These are phyloP conservation scores for Listronotus oregonensis DNA, from an alignment of 1,140 invertebrate species.

Conservation along the genomic window DNA sequence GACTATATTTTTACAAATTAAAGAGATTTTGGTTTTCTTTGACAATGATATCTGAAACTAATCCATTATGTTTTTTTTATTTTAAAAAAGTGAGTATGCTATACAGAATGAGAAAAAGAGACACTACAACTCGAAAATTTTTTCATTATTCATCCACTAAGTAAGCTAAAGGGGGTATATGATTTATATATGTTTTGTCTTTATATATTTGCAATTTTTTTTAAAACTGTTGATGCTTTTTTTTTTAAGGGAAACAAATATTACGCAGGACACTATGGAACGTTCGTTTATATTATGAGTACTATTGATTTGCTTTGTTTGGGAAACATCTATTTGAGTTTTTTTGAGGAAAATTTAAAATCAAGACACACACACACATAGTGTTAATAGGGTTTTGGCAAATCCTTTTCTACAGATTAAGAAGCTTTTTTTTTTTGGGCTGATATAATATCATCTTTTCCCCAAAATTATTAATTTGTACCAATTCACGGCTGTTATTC, in stretches of 20 bases:
- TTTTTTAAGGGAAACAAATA: background rate
- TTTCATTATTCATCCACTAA: conserved; percentile 14
- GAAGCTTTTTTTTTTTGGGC: background rate
- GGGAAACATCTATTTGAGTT: background rate
- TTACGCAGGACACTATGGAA: background rate
- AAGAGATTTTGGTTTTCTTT: conserved; percentile 1
- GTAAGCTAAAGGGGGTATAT: background rate
- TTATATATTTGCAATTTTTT: conserved; percentile 1
- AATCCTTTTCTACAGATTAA: background rate
- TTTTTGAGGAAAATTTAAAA: background rate
- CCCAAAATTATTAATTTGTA: background rate
- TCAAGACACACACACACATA: background rate
- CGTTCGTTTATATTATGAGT: background rate
- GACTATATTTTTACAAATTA: background rate
- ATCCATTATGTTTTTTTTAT: background rate
- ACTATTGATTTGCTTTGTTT: conserved; percentile 1
- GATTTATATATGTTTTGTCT: background rate
- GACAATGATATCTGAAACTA: background rate
- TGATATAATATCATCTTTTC: background rate
- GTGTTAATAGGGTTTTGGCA: background rate
- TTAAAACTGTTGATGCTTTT: background rate
- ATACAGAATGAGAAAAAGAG: conserved; percentile 1
- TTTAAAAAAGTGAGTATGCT: background rate
- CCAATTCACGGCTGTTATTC: background rate
- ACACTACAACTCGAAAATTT: conserved; percentile 2